A percentile compares a stretch with the other conserved stretches of the same genome.
Conservation (phyloP, 2,888 invertebrate genomes). For the Beris morrisii region DNA sequence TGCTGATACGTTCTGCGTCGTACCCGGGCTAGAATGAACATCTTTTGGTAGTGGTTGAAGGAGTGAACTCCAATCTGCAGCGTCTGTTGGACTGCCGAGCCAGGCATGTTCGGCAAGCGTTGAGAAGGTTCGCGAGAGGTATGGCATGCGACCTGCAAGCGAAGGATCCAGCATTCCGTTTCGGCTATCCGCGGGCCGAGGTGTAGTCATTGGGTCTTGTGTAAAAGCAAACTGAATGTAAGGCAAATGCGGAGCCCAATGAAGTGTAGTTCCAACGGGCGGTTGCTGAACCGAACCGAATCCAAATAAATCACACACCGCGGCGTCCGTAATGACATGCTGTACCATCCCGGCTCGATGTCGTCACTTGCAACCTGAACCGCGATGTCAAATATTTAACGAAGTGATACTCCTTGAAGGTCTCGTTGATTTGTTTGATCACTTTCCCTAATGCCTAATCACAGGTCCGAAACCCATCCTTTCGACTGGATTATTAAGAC, state of each 20-base stretch:
- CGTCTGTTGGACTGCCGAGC: too few species aligned
- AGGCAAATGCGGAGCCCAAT: constrained; percentile 32
- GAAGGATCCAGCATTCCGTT: constrained; percentile 16
- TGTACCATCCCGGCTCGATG: constrained; percentile 28
- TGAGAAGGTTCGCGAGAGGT: constrained; percentile 1
- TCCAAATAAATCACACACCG: constrained; percentile 34
- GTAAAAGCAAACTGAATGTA: constrained; percentile 18
- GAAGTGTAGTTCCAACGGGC: constrained; percentile 31
- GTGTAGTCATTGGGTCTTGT: constrained; percentile 1
- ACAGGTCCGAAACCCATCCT: too few species aligned
- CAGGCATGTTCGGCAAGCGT: too few species aligned
- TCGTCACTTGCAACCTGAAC: constrained; percentile 43
- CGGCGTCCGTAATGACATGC: constrained; percentile 24
- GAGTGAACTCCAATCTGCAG: too few species aligned
- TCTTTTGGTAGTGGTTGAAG: too few species aligned
- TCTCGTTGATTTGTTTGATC: constrained; percentile 47
- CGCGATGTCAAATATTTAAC: constrained; percentile 42
- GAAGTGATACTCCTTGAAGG: constrained; percentile 44
- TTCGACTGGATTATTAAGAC: too few species aligned
- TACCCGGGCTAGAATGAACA: too few species aligned
- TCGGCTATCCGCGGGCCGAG: constrained; percentile 9
- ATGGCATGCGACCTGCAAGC: constrained; percentile 15
- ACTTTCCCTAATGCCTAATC: constrained; percentile 47
- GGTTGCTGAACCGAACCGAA: constrained; percentile 24
- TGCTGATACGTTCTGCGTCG: too few species aligned